Base-by-base conservation (phyloP, 2,797 vertebrate species). In the Babyrousa celebensis region DNA sequence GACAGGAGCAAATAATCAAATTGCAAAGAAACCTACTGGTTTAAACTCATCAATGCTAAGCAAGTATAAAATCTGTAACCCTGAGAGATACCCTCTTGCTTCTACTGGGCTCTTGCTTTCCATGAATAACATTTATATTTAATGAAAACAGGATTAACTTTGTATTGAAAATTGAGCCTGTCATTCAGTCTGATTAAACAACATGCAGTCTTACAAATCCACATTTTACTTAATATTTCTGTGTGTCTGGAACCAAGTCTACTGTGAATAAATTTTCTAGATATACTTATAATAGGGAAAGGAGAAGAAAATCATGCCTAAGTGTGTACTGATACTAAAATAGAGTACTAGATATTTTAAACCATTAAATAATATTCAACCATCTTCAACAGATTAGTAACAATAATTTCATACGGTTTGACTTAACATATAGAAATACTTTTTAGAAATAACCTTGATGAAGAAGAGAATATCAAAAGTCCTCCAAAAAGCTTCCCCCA, bases 41-140 rank as follows among this genome's bases (percentile, higher is more conserved):
- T 97, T 71, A 70, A 97, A 97, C 84, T 87, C 94, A 85, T 97
- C 12, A 0, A 4, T 79, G 36, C 79, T 92, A 96, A 97, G 83
- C 78, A 98, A 96, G 97, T 98, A 96, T 65, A 54, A 92, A 94
- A 95, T 62, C 60, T 85, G 84, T 36, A 97, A 77, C 92, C 85
- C 7, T 79, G 78, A 95, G 60, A 63, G 85, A 95, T 16, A 92
- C 67, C 29, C 67, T 3, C 95, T 96, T 96, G 78, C 63, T 96
- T 97, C 87, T 89, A 58, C 40, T 96, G 89, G 48, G 90, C 23
- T 85, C 87, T 92, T 96, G 77, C 62, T 96, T 97, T 96, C 92
- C 75, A 95, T 40, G 83, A 98, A 94, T 85, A 96, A 97, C 80
- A 96, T 96, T 97, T 95, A 97, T 96, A 85, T 96, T 97, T 96